Evolutionary conservation across 2,797 vertebrate species (phyloP).

Genomic region (Rhinoraja longicauda): DNA sequence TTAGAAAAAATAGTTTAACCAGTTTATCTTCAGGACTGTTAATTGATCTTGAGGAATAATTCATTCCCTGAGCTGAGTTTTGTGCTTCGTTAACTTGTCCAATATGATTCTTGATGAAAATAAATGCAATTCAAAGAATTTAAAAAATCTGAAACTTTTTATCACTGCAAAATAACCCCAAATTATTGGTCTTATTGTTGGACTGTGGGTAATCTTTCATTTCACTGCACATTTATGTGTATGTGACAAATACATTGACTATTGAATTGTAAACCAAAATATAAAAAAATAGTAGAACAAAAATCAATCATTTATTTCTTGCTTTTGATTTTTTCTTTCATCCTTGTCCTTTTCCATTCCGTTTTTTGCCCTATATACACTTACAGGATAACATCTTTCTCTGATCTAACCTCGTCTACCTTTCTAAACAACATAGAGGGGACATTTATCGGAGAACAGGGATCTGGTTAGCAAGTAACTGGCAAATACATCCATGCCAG

Average conservation of each 20-base stretch:
- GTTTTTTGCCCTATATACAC: neutral
- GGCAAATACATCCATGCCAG: neutral
- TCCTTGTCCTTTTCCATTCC: neutral
- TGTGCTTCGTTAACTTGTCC: neutral
- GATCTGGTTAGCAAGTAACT: neutral
- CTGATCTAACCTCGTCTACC: neutral
- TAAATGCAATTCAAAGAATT: neutral
- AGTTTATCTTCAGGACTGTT: neutral
- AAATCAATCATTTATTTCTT: neutral
- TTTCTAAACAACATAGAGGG: neutral
- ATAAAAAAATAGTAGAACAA: neutral
- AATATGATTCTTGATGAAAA: neutral
- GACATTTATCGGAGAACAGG: neutral
- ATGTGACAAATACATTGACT: too few species aligned
- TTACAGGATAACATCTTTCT: neutral
- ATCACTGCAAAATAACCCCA: neutral
- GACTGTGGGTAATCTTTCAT: too few species aligned
- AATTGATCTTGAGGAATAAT: neutral
- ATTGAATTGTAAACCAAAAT: neutral
- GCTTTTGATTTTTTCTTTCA: neutral
- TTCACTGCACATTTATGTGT: too few species aligned
- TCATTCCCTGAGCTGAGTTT: neutral
- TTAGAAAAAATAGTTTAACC: neutral
- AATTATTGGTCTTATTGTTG: too few species aligned
- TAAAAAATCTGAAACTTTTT: neutral